A percentile compares a stretch with the other conserved stretches of the same genome.
Conservation (phyloP, 2,888 invertebrate genomes). For the Mythimna impura region DNA sequence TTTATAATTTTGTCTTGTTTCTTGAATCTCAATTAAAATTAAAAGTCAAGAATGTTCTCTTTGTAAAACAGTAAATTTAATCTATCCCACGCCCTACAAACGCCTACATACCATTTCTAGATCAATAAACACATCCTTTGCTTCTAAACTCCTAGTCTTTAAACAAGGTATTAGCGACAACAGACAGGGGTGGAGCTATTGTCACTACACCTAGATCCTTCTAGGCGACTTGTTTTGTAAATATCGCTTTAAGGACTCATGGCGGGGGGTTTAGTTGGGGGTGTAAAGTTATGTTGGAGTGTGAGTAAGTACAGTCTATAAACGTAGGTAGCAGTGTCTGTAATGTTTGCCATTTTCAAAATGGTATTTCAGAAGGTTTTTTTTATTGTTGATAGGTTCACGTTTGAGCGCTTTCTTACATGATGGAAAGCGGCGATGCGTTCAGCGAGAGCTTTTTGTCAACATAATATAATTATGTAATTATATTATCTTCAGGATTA, state of each 20-base stretch:
- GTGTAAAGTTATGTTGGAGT: background rate
- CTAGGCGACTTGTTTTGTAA: constrained; percentile 70
- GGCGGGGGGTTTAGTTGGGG: constrained; percentile 3
- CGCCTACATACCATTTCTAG: background rate
- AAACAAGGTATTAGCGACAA: constrained; percentile 74
- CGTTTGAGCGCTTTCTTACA: no score
- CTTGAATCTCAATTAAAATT: background rate
- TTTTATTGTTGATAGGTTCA: no score
- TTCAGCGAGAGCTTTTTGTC: no score
- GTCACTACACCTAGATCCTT: constrained; percentile 60
- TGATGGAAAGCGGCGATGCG: no score
- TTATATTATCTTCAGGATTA: no score
- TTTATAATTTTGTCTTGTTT: no score
- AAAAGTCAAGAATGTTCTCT: background rate
- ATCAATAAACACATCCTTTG: constrained; percentile 14
- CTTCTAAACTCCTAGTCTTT: constrained; percentile 67
- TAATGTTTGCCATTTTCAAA: background rate
- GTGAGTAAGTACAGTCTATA: background rate
- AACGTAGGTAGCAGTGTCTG: background rate
- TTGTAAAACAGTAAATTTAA: background rate
- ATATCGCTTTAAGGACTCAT: constrained; percentile 57
- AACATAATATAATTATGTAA: no score
- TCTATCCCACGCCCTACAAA: background rate
- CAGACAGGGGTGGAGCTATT: constrained; percentile 65
- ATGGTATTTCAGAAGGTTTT: background rate